phyloP scores from a whole-genome alignment of 2,113 vertebrate species.

The Onychostoma macrolepis region DNA sequence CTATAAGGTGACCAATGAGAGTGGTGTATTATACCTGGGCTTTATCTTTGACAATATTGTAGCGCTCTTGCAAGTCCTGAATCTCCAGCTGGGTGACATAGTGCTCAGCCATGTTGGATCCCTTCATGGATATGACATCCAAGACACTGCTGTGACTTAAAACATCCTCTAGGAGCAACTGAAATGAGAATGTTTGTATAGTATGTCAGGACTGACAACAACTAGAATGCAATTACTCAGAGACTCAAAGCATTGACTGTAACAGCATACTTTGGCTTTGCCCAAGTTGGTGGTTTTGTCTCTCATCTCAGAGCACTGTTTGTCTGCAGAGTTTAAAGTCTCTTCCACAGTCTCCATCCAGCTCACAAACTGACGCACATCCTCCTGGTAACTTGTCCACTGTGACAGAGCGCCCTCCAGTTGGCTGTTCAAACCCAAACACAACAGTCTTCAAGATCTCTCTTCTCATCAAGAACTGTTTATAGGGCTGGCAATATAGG shows the following conservation, averaged over 20 bases:
- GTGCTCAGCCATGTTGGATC: conserved; percentile 89
- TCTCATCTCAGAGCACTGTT: conserved; percentile 86
- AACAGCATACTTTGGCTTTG: conserved; percentile 85
- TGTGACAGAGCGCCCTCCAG: conserved; percentile 93
- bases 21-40: conserved; percentile 77
- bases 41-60: conserved; percentile 80
- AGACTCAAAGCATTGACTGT: background rate
- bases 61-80: conserved; percentile 96
- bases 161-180: conserved; percentile 93
- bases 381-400: conserved; percentile 98
- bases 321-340: conserved; percentile 82
- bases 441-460: background rate
- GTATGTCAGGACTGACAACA: background rate
- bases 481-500: background rate
- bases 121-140: conserved; percentile 90
- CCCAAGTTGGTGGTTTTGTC: conserved; percentile 89
- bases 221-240: background rate
- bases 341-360: conserved; percentile 93
- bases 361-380: conserved; percentile 87
- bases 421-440: conserved; percentile 77
- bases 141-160: conserved; percentile 87
- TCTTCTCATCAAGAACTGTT: background rate
- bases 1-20: background rate
- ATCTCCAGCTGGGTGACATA: conserved; percentile 88
- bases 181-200: conserved; percentile 53